These are phyloP conservation scores for Crossaster papposus DNA, from an alignment of 53 echinoderm and acorn worm genomes.

Conservation along the genomic window DNA sequence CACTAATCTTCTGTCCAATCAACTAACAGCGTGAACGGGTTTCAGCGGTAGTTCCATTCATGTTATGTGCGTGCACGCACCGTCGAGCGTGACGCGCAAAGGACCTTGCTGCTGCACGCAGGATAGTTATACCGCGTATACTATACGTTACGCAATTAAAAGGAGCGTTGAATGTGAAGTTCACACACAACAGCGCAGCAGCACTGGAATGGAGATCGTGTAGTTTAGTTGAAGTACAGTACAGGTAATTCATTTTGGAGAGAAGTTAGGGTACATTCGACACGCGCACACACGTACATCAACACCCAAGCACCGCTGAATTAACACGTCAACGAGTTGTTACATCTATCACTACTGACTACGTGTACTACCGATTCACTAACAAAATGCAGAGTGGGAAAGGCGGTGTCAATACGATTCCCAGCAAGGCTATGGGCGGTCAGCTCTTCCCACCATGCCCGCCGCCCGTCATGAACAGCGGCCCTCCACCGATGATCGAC, in stretches of 20 bases:
- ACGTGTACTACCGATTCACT: neutral
- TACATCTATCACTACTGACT: neutral
- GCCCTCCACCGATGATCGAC: conserved; percentile 58
- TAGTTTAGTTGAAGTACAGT: neutral
- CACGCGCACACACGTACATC: neutral
- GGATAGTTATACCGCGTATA: neutral
- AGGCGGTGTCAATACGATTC: conserved; percentile 50
- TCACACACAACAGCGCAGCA: neutral
- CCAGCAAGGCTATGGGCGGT: conserved; percentile 28
- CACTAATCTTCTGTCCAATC: conserved; percentile 41
- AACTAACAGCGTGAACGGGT: neutral
- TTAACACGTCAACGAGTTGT: neutral
- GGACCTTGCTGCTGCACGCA: neutral
- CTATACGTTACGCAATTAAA: conserved; percentile 45
- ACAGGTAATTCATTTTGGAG: neutral
- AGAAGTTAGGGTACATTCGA: neutral
- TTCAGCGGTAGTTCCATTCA: neutral
- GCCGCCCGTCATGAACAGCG: conserved; percentile 38
- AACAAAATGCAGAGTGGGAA: conserved; percentile 28
- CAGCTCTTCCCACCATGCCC: conserved; percentile 55
- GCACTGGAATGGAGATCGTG: neutral
- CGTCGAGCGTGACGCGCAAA: neutral
- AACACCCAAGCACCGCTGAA: neutral
- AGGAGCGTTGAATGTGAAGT: conserved; percentile 2
- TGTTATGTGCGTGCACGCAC: conserved; percentile 25